These are phyloP conservation scores for Scyliorhinus canicula DNA, from an alignment of 2,797 vertebrate species.

Conservation along the genomic window DNA sequence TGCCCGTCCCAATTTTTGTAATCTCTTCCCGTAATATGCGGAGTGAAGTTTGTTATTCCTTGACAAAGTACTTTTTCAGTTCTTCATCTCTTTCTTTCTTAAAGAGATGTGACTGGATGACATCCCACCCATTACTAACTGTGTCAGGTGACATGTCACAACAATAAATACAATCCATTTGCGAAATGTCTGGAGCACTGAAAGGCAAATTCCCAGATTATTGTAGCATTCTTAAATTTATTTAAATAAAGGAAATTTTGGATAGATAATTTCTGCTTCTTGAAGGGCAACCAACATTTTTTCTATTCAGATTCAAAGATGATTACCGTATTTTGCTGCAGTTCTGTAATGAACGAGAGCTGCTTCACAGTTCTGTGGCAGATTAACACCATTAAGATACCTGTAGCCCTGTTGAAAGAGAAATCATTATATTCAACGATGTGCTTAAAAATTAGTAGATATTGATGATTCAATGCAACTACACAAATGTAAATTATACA, in stretches of 20 bases:
- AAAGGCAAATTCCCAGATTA: neutral
- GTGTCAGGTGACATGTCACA: neutral
- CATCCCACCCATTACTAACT: neutral
- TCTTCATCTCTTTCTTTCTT: neutral
- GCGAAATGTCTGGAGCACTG: neutral
- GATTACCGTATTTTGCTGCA: conserved; percentile 52
- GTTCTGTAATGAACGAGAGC: conserved; percentile 54
- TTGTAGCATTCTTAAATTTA: neutral
- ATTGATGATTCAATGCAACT: conserved; percentile 25
- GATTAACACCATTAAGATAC: conserved; percentile 54
- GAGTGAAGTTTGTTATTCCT: neutral
- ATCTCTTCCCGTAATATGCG: neutral
- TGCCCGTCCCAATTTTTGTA: neutral
- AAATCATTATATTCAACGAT: conserved; percentile 41
- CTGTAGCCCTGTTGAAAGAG: conserved; percentile 48
- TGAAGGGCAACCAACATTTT: neutral
- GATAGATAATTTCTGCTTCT: neutral
- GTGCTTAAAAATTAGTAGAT: neutral
- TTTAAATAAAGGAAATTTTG: neutral
- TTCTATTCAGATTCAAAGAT: neutral
- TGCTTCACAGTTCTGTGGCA: conserved; percentile 53
- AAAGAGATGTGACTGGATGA: neutral
- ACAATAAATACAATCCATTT: neutral
- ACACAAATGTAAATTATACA: conserved; percentile 44
- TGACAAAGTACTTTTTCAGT: neutral